These are phyloP conservation scores for Chroicocephalus ridibundus DNA, from an alignment of 2,113 vertebrate species.

Conservation along the genomic window DNA sequence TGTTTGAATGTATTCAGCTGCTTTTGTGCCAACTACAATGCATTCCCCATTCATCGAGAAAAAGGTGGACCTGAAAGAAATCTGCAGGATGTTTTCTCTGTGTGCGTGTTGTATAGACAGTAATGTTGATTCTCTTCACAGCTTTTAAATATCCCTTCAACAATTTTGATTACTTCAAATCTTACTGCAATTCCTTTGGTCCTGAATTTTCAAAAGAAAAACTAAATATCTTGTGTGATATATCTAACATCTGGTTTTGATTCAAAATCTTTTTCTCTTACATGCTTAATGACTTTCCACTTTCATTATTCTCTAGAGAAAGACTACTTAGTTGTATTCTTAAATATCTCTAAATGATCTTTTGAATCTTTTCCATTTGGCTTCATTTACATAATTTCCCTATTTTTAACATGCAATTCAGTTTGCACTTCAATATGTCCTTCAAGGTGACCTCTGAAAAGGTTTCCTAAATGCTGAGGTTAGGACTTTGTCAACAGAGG, in stretches of 20 bases:
- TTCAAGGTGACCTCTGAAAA: conserved; percentile 15
- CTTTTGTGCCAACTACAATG: background rate
- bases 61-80: conserved; percentile 16
- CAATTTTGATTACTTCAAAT: background rate
- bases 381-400: conserved; percentile 7
- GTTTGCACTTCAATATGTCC: background rate
- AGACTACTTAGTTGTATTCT: background rate
- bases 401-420: background rate
- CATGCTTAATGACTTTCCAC: background rate
- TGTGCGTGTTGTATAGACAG: rapidly evolving
- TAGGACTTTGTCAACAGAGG: background rate
- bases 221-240: background rate
- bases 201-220: conserved; percentile 16
- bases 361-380: background rate
- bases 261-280: background rate
- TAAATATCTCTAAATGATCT: background rate
- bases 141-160: background rate
- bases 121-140: background rate
- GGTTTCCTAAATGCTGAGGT: conserved; percentile 39
- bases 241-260: conserved; percentile 9
- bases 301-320: background rate
- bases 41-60: background rate
- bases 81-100: background rate
- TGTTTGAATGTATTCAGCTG: background rate
- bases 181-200: background rate